Conservation (phyloP, 2,113 vertebrate genomes). For the Indicator maculatus region DNA sequence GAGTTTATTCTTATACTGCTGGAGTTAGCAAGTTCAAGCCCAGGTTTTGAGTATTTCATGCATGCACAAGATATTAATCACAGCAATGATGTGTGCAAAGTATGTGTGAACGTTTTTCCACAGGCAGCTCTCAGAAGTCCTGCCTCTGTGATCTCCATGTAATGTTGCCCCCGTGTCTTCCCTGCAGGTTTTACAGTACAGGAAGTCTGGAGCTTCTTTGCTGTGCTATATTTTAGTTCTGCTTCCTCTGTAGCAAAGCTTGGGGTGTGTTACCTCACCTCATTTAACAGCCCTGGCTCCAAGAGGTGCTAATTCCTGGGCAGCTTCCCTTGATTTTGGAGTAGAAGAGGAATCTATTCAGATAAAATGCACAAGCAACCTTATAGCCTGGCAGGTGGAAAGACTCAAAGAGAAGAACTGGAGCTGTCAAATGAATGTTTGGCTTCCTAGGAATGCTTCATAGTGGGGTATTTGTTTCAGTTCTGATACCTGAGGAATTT, state of each 20-base stretch:
- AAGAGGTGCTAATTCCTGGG: background rate
- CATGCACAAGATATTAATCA: constrained; percentile 41
- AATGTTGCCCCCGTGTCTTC: background rate
- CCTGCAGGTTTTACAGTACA: background rate
- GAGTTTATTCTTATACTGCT: background rate
- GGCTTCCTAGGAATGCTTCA: background rate
- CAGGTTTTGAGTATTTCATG: constrained; percentile 17
- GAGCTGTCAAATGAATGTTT: background rate
- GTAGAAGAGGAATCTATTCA: background rate
- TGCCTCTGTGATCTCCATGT: background rate
- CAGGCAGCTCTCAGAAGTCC: background rate
- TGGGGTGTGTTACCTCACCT: background rate
- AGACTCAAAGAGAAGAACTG: background rate
- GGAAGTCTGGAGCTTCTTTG: background rate
- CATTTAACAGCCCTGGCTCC: background rate
- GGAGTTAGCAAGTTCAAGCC: constrained; percentile 21
- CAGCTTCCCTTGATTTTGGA: background rate
- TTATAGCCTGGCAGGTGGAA: background rate
- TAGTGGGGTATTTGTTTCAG: background rate
- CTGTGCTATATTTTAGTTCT: background rate
- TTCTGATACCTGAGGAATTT: background rate
- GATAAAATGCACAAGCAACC: background rate
- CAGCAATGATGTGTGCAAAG: constrained; percentile 27
- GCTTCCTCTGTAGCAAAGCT: background rate
- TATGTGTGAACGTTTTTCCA: constrained; percentile 41